phyloP scores from a whole-genome alignment of 2,797 vertebrate genomes.

The Adelosebastes latens region DNA sequence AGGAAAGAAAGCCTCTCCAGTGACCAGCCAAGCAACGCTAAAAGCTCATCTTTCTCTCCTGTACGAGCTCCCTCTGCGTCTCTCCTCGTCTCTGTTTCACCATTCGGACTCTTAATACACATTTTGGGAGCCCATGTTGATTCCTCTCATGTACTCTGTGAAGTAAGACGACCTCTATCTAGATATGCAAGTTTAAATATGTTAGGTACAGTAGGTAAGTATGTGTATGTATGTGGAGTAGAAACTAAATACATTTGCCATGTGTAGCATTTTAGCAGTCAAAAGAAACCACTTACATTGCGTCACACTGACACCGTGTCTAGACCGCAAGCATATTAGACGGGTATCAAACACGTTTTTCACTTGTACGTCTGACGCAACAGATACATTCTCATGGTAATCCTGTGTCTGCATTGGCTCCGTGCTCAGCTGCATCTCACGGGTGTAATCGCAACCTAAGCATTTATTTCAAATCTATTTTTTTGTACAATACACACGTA shows the following conservation, averaged over 20 bases:
- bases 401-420: too few species aligned
- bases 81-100: constrained; percentile 20
- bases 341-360: too few species aligned
- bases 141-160: background rate
- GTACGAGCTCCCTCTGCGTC: constrained; percentile 42
- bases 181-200: background rate
- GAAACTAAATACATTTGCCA: background rate
- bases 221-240: background rate
- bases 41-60: constrained; percentile 71
- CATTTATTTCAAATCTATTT: too few species aligned
- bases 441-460: too few species aligned
- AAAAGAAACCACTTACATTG: background rate
- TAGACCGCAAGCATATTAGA: too few species aligned
- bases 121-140: background rate
- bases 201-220: background rate
- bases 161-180: background rate
- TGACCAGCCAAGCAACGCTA: constrained; percentile 74
- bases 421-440: too few species aligned
- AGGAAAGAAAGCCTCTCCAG: constrained; percentile 68
- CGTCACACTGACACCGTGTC: background rate
- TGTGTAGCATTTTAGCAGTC: background rate
- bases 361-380: too few species aligned
- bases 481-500: too few species aligned
- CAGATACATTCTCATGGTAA: too few species aligned
- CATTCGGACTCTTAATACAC: background rate